phyloP scores from a whole-genome alignment of 2,113 vertebrate genomes.

The Forbesichthys agassizii region DNA sequence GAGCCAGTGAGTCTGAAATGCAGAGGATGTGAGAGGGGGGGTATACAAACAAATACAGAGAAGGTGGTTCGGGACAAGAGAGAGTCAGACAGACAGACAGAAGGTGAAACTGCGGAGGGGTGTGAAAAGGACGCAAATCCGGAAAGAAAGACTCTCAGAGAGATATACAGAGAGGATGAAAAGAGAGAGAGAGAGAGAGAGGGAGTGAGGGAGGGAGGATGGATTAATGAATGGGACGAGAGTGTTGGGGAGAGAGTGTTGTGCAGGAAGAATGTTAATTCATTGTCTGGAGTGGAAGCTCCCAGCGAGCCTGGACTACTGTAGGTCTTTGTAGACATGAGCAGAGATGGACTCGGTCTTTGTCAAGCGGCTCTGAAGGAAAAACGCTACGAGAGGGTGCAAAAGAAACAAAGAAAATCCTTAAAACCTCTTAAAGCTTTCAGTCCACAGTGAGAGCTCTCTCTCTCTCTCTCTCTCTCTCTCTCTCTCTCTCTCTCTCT shows the following conservation, averaged over 20 bases:
- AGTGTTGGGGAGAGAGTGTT: slow-evolving; percentile 35
- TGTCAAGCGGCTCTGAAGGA: slow-evolving; percentile 58
- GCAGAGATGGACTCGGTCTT: slow-evolving; percentile 44
- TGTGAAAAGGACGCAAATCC: background rate
- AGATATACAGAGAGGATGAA: slow-evolving; percentile 10
- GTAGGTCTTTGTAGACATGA: slow-evolving; percentile 51
- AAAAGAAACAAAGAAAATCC: slow-evolving; percentile 7
- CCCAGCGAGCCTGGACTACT: slow-evolving; percentile 40
- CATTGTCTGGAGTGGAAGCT: slow-evolving; percentile 55
- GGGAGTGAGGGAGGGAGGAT: slow-evolving; percentile 17
- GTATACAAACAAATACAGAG: too few relatives aligned
- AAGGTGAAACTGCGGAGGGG: slow-evolving; percentile 18
- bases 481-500: slow-evolving; percentile 14
- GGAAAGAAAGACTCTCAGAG: background rate
- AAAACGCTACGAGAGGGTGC: slow-evolving; percentile 42
- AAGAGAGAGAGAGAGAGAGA: background rate
- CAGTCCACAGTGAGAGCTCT: background rate
- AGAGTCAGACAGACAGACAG: background rate
- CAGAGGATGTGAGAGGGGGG: too few relatives aligned
- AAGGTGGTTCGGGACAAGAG: slow-evolving; percentile 4
- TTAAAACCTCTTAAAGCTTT: slow-evolving; percentile 11
- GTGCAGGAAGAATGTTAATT: slow-evolving; percentile 61
- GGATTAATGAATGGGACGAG: slow-evolving; percentile 50
- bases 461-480: too few relatives aligned
- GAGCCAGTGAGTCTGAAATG: background rate